Base-by-base conservation (phyloP, 1,140 invertebrate genomes). In the Lepidurus apus region DNA sequence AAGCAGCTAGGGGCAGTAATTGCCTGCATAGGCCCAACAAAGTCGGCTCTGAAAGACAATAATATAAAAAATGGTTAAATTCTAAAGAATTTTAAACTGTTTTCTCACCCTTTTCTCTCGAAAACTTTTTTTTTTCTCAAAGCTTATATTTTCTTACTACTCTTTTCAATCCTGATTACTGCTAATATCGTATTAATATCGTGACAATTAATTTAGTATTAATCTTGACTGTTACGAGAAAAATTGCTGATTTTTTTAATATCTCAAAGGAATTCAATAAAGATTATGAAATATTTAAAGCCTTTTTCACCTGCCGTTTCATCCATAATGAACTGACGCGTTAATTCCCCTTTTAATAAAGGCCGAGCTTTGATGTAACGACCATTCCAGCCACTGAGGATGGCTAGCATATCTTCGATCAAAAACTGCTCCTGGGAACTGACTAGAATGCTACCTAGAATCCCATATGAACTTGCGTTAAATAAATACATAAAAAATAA, bases 1-100 rank as follows among this genome's bases (percentile, higher is more conserved):
- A 89, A 10, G 91, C 92, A 77, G 94, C 95, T 10, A 98, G 82
- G 3, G 93, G 94, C 74, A 97, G 84, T 82, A 97, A 93, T 84
- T 95, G 90, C 81, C 91, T 88, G 76, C 26, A 47, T 78, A 42
- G 5, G 43, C 43, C 43, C 42, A 75, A 5, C 74, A 43, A 43
- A 7, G 74, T 75, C n/a, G 42, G 43, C n/a, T 75, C 43, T 75
- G 42, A 26, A 44, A 42, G 34, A 74, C 21, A 78, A 24, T 17
- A 78, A 74, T 77, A 8, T 26, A 77, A 17, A 1, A 74, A 79
- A 75, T 74, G 74, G 79, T 45, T 75, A 47, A 74, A 26, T 76
- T 53, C 17, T 73, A 73, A 73, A n/a, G 3, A 73, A 73, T 73
- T 73, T n/a, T 73, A 0, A 34, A 34, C 0, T 34, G 34, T 34